Evolutionary conservation across 2,113 vertebrate genomes (phyloP).

Genomic region (Psophia crepitans): DNA sequence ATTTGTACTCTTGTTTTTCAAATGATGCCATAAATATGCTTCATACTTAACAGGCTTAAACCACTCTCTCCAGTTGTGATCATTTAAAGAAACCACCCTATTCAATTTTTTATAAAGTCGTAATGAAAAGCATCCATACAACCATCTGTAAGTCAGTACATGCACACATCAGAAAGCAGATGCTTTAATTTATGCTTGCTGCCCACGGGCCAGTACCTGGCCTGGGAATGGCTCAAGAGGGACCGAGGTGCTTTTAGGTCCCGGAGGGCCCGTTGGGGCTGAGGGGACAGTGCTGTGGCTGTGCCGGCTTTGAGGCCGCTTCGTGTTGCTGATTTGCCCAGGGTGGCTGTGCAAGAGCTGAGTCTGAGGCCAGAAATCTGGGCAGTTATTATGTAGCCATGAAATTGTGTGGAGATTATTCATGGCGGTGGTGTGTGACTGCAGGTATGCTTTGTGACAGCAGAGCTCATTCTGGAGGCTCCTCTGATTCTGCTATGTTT

Average conservation of each 20-base stretch:
- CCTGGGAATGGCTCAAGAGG: fast-evolving
- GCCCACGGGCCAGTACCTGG: background rate
- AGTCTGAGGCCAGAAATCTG: background rate
- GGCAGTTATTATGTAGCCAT: background rate
- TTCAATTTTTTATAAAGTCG: background rate
- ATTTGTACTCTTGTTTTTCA: background rate
- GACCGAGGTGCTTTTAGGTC: background rate
- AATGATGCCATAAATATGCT: background rate
- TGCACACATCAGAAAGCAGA: background rate
- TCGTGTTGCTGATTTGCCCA: fast-evolving
- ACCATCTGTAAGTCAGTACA: background rate
- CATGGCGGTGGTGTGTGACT: background rate
- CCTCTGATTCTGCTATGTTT: background rate
- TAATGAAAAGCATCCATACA: background rate
- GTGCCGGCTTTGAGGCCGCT: background rate
- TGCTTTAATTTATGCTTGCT: background rate
- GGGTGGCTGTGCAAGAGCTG: background rate
- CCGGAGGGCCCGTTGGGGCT: fast-evolving
- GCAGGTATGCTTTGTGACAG: background rate
- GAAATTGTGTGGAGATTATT: background rate
- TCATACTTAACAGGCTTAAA: background rate
- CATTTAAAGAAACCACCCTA: background rate
- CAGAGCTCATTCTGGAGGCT: background rate
- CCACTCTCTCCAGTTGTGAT: background rate
- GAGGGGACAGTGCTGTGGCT: fast-evolving